Evolutionary conservation across 2,888 invertebrate species (phyloP).

Genomic region (Spodoptera littoralis): DNA sequence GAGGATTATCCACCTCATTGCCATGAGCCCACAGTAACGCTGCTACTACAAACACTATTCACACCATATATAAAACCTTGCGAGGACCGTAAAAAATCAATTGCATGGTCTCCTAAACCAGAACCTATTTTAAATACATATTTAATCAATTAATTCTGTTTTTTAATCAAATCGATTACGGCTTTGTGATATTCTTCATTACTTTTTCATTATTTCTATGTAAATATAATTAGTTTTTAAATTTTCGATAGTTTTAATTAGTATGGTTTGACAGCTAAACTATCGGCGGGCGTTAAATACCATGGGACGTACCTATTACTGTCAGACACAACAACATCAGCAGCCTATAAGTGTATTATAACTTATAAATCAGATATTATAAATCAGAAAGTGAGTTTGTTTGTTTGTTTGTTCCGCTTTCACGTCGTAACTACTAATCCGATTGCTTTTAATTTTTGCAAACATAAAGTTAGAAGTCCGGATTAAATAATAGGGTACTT

Average conservation of each 20-base stretch:
- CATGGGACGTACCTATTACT: too few species aligned
- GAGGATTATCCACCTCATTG: conserved; percentile 61
- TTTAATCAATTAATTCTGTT: conserved; percentile 32
- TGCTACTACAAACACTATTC: conserved; percentile 11
- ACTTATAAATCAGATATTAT: too few species aligned
- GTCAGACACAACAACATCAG: too few species aligned
- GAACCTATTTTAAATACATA: not conserved
- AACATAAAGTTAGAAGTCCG: too few species aligned
- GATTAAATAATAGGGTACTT: too few species aligned
- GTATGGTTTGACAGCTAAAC: too few species aligned
- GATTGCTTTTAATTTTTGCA: too few species aligned
- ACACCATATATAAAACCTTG: conserved; percentile 49
- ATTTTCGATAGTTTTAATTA: not conserved
- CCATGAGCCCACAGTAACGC: conserved; percentile 36
- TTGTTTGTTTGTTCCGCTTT: too few species aligned
- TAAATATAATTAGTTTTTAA: not conserved
- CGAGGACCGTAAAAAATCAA: conserved; percentile 59
- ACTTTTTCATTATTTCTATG: conserved; percentile 7
- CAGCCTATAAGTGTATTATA: too few species aligned
- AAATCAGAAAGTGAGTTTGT: too few species aligned
- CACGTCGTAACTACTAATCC: too few species aligned
- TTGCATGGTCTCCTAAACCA: conserved; percentile 27
- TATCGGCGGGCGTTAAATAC: too few species aligned
- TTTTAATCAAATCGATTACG: conserved; percentile 31
- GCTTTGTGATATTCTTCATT: conserved; percentile 23